phyloP scores from a whole-genome alignment of 2,888 invertebrate species.

The Koerneria pararmatus region DNA sequence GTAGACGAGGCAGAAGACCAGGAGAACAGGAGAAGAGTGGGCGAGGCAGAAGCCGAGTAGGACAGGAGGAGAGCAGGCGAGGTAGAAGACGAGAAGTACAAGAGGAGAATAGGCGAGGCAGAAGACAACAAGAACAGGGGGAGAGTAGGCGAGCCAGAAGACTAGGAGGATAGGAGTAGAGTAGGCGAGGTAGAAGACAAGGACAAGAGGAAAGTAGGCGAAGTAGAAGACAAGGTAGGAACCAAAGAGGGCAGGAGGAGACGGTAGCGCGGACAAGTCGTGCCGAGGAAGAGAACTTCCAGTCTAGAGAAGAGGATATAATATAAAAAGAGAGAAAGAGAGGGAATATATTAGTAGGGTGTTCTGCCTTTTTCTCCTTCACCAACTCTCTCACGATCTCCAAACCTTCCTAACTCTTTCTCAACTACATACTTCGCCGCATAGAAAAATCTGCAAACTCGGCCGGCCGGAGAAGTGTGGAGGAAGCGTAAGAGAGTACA shows the following conservation, averaged over 20 bases:
- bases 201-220: neutral
- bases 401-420: neutral
- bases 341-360: neutral
- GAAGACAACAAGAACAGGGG: neutral
- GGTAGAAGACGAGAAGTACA: conserved; percentile 5
- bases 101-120: neutral
- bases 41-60: neutral
- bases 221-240: conserved; percentile 7
- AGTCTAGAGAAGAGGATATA: neutral
- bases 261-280: neutral
- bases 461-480: too few species aligned
- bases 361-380: neutral
- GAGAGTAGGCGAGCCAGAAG: neutral
- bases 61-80: neutral
- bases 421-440: too few species aligned
- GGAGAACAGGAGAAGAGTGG: conserved; percentile 17
- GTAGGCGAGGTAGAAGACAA: neutral
- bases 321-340: neutral
- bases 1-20: neutral
- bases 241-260: neutral
- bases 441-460: too few species aligned
- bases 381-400: neutral
- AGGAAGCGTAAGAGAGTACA: too few species aligned
- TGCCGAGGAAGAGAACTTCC: neutral
- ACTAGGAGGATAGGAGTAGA: too few species aligned